Percentiles rank a stretch among this genome's conserved stretches.
Conservation (phyloP, 1,140 invertebrate genomes). For the Drepana arcuata region DNA sequence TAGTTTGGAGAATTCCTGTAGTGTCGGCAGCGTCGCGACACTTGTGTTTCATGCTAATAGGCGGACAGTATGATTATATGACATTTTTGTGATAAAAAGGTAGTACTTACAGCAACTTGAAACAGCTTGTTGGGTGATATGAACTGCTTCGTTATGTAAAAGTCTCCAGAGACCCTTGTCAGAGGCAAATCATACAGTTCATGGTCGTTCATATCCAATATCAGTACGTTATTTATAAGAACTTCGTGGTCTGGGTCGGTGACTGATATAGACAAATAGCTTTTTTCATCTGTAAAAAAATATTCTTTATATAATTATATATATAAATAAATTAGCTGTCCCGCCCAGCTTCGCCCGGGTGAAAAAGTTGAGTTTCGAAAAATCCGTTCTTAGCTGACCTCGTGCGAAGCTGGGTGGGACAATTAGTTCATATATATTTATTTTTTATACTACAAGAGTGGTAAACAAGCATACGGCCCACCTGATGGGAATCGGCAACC, state of each 20-base stretch:
- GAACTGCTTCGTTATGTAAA: slow-evolving; percentile 6
- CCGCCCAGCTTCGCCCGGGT: too few relatives aligned
- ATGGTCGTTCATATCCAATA: slow-evolving; percentile 7
- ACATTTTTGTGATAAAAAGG: too few relatives aligned
- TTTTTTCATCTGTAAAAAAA: slow-evolving; percentile 6
- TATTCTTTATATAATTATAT: not conserved
- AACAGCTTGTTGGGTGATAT: slow-evolving; percentile 1
- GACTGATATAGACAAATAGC: slow-evolving; percentile 7
- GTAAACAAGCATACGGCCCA: too few relatives aligned
- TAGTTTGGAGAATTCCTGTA: slow-evolving; percentile 10
- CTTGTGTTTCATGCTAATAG: too few relatives aligned
- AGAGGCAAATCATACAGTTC: not conserved
- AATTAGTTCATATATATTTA: too few relatives aligned
- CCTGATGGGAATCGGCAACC: too few relatives aligned
- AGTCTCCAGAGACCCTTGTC: slow-evolving; percentile 1
- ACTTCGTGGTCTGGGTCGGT: slow-evolving; percentile 6
- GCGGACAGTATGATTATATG: slow-evolving; percentile 1
- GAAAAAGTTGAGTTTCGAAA: too few relatives aligned
- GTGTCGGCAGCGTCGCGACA: too few relatives aligned
- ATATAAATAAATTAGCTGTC: too few relatives aligned
- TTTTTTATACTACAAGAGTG: too few relatives aligned
- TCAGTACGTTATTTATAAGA: slow-evolving; percentile 3
- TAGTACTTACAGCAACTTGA: slow-evolving; percentile 11
- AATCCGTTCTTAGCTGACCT: too few relatives aligned
- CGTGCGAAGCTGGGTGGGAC: not conserved